phyloP scores from a whole-genome alignment of 2,113 vertebrate species.

The Oncorhynchus masou region DNA sequence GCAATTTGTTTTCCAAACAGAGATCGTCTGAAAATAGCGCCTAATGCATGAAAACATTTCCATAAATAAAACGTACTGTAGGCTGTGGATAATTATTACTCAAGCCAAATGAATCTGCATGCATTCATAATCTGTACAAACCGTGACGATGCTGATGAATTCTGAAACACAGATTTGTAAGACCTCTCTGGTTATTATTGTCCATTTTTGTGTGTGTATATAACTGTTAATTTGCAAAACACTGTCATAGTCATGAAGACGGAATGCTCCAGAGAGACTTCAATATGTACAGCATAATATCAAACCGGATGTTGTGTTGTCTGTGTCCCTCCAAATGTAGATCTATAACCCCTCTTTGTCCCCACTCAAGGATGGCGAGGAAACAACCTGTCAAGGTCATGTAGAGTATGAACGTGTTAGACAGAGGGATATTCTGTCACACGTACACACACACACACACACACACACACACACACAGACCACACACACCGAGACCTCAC shows the following conservation, averaged over 20 bases:
- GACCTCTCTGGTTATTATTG: not conserved
- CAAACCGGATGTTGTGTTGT: not conserved
- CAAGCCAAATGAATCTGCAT: not conserved
- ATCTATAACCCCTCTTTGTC: not conserved
- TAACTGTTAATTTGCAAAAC: not conserved
- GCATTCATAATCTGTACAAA: not conserved
- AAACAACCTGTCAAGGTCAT: conserved; percentile 24
- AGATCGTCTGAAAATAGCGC: not conserved
- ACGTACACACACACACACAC: not conserved
- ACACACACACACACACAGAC: not conserved
- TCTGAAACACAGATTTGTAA: not conserved
- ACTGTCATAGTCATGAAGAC: not conserved
- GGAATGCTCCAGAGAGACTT: too few relatives aligned
- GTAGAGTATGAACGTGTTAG: conserved; percentile 17
- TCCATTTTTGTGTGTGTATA: not conserved
- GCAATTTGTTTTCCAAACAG: not conserved
- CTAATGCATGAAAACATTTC: not conserved
- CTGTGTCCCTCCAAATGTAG: not conserved
- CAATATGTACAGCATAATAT: not conserved
- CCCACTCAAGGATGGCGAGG: not conserved
- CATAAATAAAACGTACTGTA: not conserved
- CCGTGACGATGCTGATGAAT: not conserved
- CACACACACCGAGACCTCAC: conserved; percentile 5
- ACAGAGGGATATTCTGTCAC: conserved; percentile 14
- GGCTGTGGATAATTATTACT: not conserved